Base-by-base conservation (phyloP, 2,797 vertebrate genomes). In the Denticeps clupeoides region DNA sequence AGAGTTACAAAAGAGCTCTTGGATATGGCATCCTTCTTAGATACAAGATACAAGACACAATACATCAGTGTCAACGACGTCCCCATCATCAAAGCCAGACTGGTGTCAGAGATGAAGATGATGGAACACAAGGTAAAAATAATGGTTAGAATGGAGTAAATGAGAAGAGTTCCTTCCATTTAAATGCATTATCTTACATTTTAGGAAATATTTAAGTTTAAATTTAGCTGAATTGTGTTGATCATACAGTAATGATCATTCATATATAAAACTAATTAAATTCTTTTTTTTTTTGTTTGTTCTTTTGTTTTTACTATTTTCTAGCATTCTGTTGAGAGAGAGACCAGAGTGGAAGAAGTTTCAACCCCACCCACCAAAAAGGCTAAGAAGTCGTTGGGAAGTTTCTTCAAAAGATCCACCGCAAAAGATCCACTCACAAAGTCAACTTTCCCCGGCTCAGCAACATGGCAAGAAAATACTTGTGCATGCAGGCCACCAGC, bases 21-120 rank as follows among this genome's bases (percentile, higher is more conserved):
- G 38, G 43, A 53, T 31, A 53, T 53, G 43, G 51, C 51, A 4
- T 53, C 42, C 53, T 51, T 41, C 42, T 32, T 53, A 10, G 41
- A 53, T 29, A 42, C 43, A 19, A 45, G 51, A 29, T 53, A 53
- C 51, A 45, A 53, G 32, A 16, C 53, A 12, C 35, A 27, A 28
- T 46, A 53, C 26, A 31, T 45, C 11, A 26, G 16, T 33, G 44
- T 53, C 46, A 51, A 53, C 51, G 21, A 28, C 9, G 9, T 4
- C 13, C 53, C 24, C 22, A 48, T 27, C 13, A 55, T 41, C 22
- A 13, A 32, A 27, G 24, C 7, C 4, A n/a, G 29, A 55, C 27
- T 42, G 52, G 59, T 4, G 42, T 11, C 19, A 9, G 41, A 59
- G 46, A 40, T 58, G 46, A 49, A 22, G 45, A 22, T 15, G 37